phyloP scores from a whole-genome alignment of 2,113 vertebrate genomes.

The Corythaixoides concolor region DNA sequence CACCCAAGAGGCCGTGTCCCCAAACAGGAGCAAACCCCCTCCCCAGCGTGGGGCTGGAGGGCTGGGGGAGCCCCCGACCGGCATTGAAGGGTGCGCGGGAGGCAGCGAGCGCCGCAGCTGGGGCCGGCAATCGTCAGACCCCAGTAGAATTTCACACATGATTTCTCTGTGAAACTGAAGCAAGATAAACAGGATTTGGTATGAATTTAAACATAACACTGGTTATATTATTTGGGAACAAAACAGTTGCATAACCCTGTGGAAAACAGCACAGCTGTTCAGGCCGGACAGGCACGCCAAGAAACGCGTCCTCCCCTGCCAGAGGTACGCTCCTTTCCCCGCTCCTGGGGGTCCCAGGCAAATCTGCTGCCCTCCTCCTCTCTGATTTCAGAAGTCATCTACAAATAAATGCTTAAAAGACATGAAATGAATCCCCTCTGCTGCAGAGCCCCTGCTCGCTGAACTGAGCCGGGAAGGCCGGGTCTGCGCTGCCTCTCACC shows the following conservation, averaged over 20 bases:
- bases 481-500: neutral
- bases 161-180: slow-evolving; percentile 69
- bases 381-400: neutral
- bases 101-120: neutral
- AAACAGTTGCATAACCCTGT: slow-evolving; percentile 41
- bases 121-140: neutral
- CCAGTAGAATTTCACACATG: slow-evolving; percentile 77
- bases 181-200: slow-evolving; percentile 77
- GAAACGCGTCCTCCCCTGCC: neutral
- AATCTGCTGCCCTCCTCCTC: neutral
- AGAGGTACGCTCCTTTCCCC: neutral
- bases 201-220: slow-evolving; percentile 59
- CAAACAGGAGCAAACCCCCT: neutral
- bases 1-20: neutral
- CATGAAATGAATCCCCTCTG: neutral
- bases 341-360: neutral
- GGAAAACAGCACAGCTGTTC: slow-evolving; percentile 51
- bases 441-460: neutral
- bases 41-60: neutral
- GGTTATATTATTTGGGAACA: slow-evolving; percentile 54
- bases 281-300: neutral
- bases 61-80: neutral
- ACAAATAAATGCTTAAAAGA: neutral
- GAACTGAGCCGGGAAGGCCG: neutral
- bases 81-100: rapidly evolving